phyloP scores from a whole-genome alignment of 1,140 invertebrate species.

The Saccostrea cuccullata region DNA sequence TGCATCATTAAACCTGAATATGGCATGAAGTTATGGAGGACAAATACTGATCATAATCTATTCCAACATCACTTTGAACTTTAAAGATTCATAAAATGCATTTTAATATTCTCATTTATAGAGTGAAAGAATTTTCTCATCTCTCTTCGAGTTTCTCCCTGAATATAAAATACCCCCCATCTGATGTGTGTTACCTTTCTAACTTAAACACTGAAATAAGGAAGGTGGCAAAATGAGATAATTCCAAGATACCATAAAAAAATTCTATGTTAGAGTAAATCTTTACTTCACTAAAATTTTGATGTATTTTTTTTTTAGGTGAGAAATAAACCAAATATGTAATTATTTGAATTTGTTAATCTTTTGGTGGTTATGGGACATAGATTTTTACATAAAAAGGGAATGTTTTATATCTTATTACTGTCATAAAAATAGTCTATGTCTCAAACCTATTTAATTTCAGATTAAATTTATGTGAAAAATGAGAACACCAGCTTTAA shows the following conservation, averaged over 20 bases:
- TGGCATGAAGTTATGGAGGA: neutral
- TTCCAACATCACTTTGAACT: neutral
- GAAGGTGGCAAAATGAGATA: neutral
- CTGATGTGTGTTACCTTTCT: neutral
- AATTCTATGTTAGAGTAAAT: neutral
- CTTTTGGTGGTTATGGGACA: too few relatives aligned
- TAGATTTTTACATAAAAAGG: too few relatives aligned
- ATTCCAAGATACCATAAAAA: neutral
- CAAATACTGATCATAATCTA: slow-evolving; percentile 13
- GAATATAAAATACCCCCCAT: neutral
- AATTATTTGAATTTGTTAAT: too few relatives aligned
- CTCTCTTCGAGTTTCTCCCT: neutral
- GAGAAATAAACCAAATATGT: neutral
- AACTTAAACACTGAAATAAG: neutral
- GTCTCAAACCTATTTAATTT: too few relatives aligned
- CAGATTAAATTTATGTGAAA: too few relatives aligned
- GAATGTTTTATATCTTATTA: too few relatives aligned
- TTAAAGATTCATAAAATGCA: slow-evolving; percentile 19
- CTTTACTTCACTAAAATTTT: neutral
- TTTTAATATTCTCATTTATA: slow-evolving; percentile 15
- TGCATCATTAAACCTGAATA: slow-evolving; percentile 24
- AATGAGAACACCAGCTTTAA: too few relatives aligned
- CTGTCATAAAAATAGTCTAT: too few relatives aligned
- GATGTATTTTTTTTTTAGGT: neutral
- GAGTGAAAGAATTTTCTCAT: neutral